Evolutionary conservation across 1,140 invertebrate genomes (phyloP).

Genomic region (Papilio xuthus): DNA sequence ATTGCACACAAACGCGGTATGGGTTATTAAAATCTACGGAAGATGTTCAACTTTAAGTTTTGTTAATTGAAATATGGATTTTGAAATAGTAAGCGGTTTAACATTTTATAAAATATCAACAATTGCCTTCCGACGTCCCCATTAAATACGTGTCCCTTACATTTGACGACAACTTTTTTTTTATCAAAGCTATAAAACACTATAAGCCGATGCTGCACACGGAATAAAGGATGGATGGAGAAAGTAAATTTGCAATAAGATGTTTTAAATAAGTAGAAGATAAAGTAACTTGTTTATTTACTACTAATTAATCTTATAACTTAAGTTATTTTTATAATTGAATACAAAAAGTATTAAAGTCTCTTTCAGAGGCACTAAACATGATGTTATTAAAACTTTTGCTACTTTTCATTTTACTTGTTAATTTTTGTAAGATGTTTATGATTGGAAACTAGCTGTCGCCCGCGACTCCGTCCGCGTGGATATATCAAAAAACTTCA

Average conservation of each 20-base stretch:
- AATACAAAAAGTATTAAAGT: not conserved
- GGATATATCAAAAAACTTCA: too few species aligned
- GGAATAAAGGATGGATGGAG: too few species aligned
- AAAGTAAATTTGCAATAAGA: too few species aligned
- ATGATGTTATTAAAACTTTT: not conserved
- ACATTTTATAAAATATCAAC: not conserved
- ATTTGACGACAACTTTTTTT: too few species aligned
- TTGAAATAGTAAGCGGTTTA: not conserved
- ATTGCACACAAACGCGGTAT: constrained; percentile 46
- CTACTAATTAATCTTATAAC: not conserved
- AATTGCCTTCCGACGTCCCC: too few species aligned
- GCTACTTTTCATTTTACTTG: not conserved
- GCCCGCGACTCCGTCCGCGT: too few species aligned
- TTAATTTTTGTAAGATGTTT: not conserved
- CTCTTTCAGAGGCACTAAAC: not conserved
- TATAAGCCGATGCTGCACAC: too few species aligned
- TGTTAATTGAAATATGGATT: not conserved
- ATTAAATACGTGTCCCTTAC: too few species aligned
- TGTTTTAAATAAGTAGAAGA: too few species aligned
- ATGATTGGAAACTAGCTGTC: not conserved
- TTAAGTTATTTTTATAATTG: not conserved
- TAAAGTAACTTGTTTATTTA: not conserved
- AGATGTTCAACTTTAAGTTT: constrained; percentile 27
- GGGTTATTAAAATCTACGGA: constrained; percentile 47
- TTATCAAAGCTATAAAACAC: too few species aligned